Percentiles rank a stretch among this genome's conserved stretches.
Evolutionary conservation across 1,140 invertebrate species (phyloP).

Genomic region (Apis dorsata): DNA sequence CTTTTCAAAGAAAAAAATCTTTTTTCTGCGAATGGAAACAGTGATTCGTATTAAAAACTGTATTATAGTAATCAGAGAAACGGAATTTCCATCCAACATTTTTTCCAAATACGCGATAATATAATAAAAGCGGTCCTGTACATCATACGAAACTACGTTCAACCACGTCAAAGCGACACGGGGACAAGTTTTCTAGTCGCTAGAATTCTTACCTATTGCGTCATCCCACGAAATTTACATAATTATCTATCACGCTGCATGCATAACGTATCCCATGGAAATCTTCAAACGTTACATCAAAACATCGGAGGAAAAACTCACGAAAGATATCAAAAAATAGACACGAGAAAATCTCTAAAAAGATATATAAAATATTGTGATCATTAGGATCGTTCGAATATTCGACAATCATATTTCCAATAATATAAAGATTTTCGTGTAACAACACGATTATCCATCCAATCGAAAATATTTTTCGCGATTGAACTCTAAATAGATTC

Average conservation of each 20-base stretch:
- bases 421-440: too few relatives aligned
- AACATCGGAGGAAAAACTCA: background rate
- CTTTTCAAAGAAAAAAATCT: too few relatives aligned
- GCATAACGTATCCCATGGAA: background rate
- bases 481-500: too few relatives aligned
- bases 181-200: background rate
- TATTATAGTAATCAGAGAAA: background rate
- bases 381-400: too few relatives aligned
- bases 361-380: too few relatives aligned
- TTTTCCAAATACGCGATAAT: background rate
- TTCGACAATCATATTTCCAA: too few relatives aligned
- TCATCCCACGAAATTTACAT: background rate
- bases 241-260: constrained; percentile 5
- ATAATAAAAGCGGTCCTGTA: constrained; percentile 1
- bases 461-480: too few relatives aligned
- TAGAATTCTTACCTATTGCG: constrained; percentile 1
- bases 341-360: background rate
- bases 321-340: too few relatives aligned
- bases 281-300: background rate
- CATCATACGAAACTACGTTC: background rate
- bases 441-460: too few relatives aligned
- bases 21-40: too few relatives aligned
- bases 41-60: too few relatives aligned
- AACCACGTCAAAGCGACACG: background rate
- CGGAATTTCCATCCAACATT: constrained; percentile 3